Conservation (phyloP, 2,888 invertebrate genomes). For the Platycheirus rosarum region DNA sequence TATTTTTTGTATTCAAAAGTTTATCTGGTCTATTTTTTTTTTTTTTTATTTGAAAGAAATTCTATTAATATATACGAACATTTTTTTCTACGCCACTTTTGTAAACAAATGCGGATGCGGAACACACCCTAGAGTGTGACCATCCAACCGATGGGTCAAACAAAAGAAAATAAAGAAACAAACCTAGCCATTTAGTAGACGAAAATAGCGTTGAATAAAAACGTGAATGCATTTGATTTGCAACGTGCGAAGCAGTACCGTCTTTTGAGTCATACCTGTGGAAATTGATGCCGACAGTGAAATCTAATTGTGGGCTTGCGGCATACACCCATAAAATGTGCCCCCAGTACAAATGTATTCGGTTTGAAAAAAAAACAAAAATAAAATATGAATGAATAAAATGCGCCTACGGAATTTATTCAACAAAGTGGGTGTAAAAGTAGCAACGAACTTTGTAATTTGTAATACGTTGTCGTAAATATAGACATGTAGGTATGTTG, state of each 20-base stretch:
- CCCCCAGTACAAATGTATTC: no score
- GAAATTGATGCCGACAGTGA: constrained; percentile 10
- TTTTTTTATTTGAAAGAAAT: no score
- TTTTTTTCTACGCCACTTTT: no score
- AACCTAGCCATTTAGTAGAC: constrained; percentile 20
- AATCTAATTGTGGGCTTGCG: constrained; percentile 9
- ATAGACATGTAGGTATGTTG: constrained; percentile 10
- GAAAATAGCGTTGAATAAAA: background rate
- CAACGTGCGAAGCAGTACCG: constrained; percentile 1
- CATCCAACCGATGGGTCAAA: constrained; percentile 7
- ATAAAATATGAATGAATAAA: no score
- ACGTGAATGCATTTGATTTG: constrained; percentile 24
- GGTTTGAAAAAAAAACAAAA: no score
- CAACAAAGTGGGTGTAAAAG: constrained; percentile 9
- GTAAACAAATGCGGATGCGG: no score
- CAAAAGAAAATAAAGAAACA: constrained; percentile 15
- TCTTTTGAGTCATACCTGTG: constrained; percentile 13
- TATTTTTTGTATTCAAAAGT: no score
- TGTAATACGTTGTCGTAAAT: no score
- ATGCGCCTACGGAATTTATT: constrained; percentile 1
- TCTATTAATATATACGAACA: no score
- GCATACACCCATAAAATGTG: background rate
- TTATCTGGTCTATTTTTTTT: no score
- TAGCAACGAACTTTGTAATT: constrained; percentile 7
- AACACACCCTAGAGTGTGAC: no score